Percentiles rank a stretch among this genome's conserved stretches.
phyloP scores from a whole-genome alignment of 2,113 vertebrate genomes.

The Anseranas semipalmata region DNA sequence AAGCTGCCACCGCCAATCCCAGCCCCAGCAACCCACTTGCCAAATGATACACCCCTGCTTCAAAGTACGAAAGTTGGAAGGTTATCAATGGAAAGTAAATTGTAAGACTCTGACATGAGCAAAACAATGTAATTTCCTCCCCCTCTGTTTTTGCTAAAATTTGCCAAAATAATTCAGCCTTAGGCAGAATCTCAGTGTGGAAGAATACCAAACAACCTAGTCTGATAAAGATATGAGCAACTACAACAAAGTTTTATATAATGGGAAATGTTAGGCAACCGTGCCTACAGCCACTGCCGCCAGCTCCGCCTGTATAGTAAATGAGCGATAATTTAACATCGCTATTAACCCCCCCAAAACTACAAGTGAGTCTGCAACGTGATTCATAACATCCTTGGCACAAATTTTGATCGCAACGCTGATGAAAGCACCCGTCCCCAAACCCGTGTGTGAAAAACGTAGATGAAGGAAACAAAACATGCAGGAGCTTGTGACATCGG shows the following conservation, averaged over 20 bases:
- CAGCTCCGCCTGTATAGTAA: constrained; percentile 15
- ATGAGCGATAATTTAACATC: constrained; percentile 7
- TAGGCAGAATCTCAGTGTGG: constrained; percentile 16
- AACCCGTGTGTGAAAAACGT: not conserved
- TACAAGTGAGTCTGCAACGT: not conserved
- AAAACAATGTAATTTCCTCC: constrained; percentile 61
- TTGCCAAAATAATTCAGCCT: constrained; percentile 60
- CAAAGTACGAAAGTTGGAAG: constrained; percentile 48
- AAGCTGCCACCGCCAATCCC: not conserved
- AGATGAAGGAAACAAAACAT: constrained; percentile 18
- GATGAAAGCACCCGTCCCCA: constrained; percentile 33
- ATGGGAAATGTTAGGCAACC: constrained; percentile 31
- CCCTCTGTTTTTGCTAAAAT: constrained; percentile 56
- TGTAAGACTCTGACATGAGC: constrained; percentile 36
- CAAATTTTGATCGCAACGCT: not conserved
- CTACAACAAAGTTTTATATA: constrained; percentile 45
- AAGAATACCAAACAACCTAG: constrained; percentile 40
- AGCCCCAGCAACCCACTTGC: constrained; percentile 6
- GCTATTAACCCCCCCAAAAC: not conserved
- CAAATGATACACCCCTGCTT: constrained; percentile 20
- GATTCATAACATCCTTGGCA: constrained; percentile 46
- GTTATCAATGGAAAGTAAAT: constrained; percentile 53
- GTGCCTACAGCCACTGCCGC: not conserved
- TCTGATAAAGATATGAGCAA: constrained; percentile 46
- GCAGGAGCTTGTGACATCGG: constrained; percentile 21